Base-by-base conservation (phyloP, 2,113 vertebrate species). In the Poecilia latipinna region DNA sequence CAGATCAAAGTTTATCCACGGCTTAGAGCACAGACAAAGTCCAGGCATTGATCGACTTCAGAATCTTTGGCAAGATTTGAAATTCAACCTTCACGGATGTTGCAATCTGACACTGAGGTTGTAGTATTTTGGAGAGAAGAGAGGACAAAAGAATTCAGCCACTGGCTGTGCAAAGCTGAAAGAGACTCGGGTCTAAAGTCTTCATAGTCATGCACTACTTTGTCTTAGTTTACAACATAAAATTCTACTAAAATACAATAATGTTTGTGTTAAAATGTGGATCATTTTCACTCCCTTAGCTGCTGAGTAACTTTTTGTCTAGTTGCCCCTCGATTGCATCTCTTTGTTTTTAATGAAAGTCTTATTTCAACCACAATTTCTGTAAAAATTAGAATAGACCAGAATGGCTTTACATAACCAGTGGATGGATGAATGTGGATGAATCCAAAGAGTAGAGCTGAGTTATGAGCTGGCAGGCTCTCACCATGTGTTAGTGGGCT, bases 381-480 rank as follows among this genome's bases (percentile, higher is more conserved):
- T 42, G 39, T 42, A 42, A 42, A 54, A 22, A 19, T 22, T 24
- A 54, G 48, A 54, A 54, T 54, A 22, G 48, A 54, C 22, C 17
- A 22, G 17, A 57, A 57, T 57, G 24, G 51, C 19, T 57, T n/a
- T n/a, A 19, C 31, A 2, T 11, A 3, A 13, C 6, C 51, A 26
- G 39, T 28, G 61, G 26, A 74, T 35, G 26, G 35, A 37, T 37
- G 35, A 37, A 29, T 82, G 82, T 82, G 78, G 72, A 80, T 80
- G 70, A 78, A 65, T 86, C 75, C 71, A 83, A 68, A 60, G 17
- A 32, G 80, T 78, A 81, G 64, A 70, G 63, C 68, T 79, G 86
- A 88, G 87, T 79, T 80, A 26, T 72, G 82, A 81, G 78, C 68
- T 73, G 74, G 85, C 82, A 74, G 74, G 75, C 73, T 57, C 44